Evolutionary conservation across 2,888 invertebrate genomes (phyloP), one percentile per base, ranked within the genome.

Genomic region (Drosophila koepferae): DNA sequence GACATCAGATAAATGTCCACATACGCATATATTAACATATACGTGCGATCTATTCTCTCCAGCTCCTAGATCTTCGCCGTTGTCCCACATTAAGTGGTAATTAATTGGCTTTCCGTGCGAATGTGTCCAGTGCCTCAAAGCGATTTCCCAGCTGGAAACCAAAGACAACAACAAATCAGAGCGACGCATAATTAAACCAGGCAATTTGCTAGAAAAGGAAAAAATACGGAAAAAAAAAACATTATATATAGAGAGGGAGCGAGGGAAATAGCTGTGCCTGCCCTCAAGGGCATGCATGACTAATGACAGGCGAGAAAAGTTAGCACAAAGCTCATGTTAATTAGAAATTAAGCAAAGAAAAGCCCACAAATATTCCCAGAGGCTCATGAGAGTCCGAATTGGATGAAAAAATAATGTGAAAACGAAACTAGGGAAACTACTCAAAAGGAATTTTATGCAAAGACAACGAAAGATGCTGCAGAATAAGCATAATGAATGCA

Each of bases 81-180:
- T 46, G 59, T 41, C 36, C 77, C 55, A 61, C 62, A 74, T 74
- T 74, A 80, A 81, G 78, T 76, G 72, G 41, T 48, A 63, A 76
- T 67, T 88, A 88, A 82, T 90, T 90, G 83, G 78, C 67, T 77
- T 74, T 71, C 28, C 75, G 71, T 73, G 66, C 67, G 74, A 69
- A 64, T 70, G 72, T 62, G 75, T 62, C 63, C 51, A 56, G 65
- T 59, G 81, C 20, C 80, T 34, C 40, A 16, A 28, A 41, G 46
- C 60, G 10, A 4, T 44, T 28, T 59, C 55, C 41, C 69, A 65
- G 54, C 67, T 61, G 54, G n/a, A 56, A 63, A 53, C 62, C 56
- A 49, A 59, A 64, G 63, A 8, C 53, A 59, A 54, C 44, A 80
- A 56, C 70, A 78, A 82, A 75, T 74, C 81, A 77, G 63, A 58